Evolutionary conservation across 1,140 invertebrate species (phyloP), one percentile per base, ranked within the genome.

Genomic region (Holcopasites calliopsidis): DNA sequence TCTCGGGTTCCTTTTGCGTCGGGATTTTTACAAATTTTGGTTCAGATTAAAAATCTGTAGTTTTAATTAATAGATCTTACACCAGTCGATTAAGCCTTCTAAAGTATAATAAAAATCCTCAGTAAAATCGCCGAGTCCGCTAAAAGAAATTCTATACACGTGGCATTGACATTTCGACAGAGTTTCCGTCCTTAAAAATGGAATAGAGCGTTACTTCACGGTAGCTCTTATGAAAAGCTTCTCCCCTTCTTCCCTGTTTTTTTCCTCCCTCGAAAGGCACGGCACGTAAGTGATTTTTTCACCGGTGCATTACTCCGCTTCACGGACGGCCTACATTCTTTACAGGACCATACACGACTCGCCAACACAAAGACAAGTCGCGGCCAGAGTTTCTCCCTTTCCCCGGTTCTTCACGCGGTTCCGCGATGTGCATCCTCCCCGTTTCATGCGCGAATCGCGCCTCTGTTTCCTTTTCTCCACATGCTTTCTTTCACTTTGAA

Each of bases 291-390:
- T 79, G 77, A 72, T 79, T 79, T 77, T 77, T 79, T 49, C 73
- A 74, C 18, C 49, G 49, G 28, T 64, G 65, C 82, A 74, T 84
- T 83, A 84, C 77, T 80, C 47, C 44, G 35, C 49, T 49, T 28
- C 64, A 65, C 31, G 40, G 69, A 69, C 82, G 82, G 76, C 77
- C 82, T 69, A 84, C 64, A 83, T 84, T 77, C 74, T 68, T 72
- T 65, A 42, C 49, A 18, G 11, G 11, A 44, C 21, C 13, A 23
- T 65, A 49, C 62, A 66, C 75, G 71, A 76, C 61, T 47, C 62
- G 55, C 35, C 55, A 33, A 70, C 62, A 58, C 61, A 70, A 77
- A 79, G 70, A 82, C 50, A 66, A 58, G 58, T 55, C 28, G 28
- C 52, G n/a, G 47, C 40, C 47, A 50, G 52, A 50, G 69, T 78